Evolutionary conservation across 1,140 invertebrate species (phyloP).

Genomic region (Apis mellifera): Amel_HAv3.1 CM009936.2:3211001-3211500

Average conservation of each 20-base stretch:
- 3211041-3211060: too few relatives aligned
- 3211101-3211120: too few relatives aligned
- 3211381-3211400: conserved; percentile 45
- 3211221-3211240: not conserved
- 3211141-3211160: too few relatives aligned
- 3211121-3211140: too few relatives aligned
- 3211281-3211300: conserved; percentile 32
- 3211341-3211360: conserved; percentile 24
- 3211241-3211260: not conserved
- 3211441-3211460: conserved; percentile 40
- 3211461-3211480: conserved; percentile 41
- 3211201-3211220: not conserved
- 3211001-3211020: too few relatives aligned
- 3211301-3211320: conserved; percentile 48
- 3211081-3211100: too few relatives aligned
- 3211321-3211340: conserved; percentile 20
- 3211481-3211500: conserved; percentile 45
- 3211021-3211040: too few relatives aligned
- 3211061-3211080: too few relatives aligned
- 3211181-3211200: not conserved
- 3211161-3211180: not conserved
- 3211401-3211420: conserved; percentile 31
- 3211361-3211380: conserved; percentile 53
- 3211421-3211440: conserved; percentile 23
- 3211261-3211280: not conserved